A percentile compares a stretch with the other conserved stretches of the same genome.
These are phyloP conservation scores for Ectemnius cavifrons DNA, from an alignment of 2,888 invertebrate species.

Conservation along the genomic window DNA sequence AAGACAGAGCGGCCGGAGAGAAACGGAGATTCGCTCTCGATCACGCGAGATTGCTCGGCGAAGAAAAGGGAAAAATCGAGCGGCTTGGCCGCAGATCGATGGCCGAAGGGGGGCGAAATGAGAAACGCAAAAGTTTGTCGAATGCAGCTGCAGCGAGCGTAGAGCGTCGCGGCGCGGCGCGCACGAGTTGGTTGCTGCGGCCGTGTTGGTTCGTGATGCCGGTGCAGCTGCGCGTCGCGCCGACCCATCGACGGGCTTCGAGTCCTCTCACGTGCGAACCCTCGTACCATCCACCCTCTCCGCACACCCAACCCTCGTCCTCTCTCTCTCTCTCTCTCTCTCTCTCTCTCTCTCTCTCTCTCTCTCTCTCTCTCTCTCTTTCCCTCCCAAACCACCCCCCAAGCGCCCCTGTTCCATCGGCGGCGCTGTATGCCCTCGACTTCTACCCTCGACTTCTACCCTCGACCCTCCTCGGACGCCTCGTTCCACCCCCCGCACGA, in stretches of 20 bases:
- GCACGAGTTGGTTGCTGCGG: constrained; percentile 27
- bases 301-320: constrained; percentile 10
- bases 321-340: background rate
- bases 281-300: constrained; percentile 12
- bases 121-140: constrained; percentile 59
- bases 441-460: constrained; percentile 8
- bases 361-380: too few species aligned
- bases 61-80: constrained; percentile 11
- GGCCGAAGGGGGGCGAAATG: constrained; percentile 44
- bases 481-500: background rate
- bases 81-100: constrained; percentile 24
- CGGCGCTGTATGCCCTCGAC: background rate
- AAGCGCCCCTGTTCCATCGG: background rate
- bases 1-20: background rate
- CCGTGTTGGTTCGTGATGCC: constrained; percentile 2
- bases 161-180: background rate
- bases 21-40: constrained; percentile 34
- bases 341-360: too few species aligned
- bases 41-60: constrained; percentile 40
- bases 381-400: background rate
- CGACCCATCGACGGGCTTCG: constrained; percentile 30
- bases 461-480: constrained; percentile 4
- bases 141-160: constrained; percentile 43
- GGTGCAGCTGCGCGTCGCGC: constrained; percentile 35
- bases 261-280: constrained; percentile 54